These are phyloP conservation scores for Dascyllus trimaculatus DNA, from an alignment of 2,113 vertebrate genomes.

Conservation along the genomic window DNA sequence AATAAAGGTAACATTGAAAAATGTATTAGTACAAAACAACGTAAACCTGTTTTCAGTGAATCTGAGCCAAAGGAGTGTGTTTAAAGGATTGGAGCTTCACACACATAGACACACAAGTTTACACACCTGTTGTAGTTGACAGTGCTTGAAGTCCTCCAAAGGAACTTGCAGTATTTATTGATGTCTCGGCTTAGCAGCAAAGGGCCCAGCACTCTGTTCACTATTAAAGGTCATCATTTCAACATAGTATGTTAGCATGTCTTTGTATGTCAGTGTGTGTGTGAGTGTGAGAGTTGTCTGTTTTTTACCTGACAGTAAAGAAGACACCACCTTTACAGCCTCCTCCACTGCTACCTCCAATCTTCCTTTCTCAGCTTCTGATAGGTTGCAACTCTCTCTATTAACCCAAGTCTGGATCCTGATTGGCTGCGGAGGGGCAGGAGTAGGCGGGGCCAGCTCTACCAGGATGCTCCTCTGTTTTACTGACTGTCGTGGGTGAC, in stretches of 20 bases:
- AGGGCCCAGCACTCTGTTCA: slow-evolving; percentile 53
- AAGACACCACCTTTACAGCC: slow-evolving; percentile 75
- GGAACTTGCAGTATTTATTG: slow-evolving; percentile 85
- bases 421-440: slow-evolving; percentile 75
- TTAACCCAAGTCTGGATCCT: slow-evolving; percentile 81
- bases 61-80: no score
- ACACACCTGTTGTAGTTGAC: slow-evolving; percentile 83
- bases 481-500: not conserved
- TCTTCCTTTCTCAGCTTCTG: slow-evolving; percentile 62
- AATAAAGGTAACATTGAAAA: no score
- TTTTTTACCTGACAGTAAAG: slow-evolving; percentile 80
- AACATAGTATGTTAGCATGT: not conserved
- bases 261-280: not conserved
- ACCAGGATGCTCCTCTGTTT: slow-evolving; percentile 35
- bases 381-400: slow-evolving; percentile 61
- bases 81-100: not conserved
- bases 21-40: no score
- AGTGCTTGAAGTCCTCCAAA: slow-evolving; percentile 81
- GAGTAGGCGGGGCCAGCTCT: not conserved
- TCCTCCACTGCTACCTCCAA: slow-evolving; percentile 73
- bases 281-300: not conserved
- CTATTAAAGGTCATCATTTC: slow-evolving; percentile 55
- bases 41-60: no score
- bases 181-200: slow-evolving; percentile 84
- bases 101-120: not conserved